Evolutionary conservation across 1,140 invertebrate genomes (phyloP), one percentile per base, ranked within the genome.

Genomic region (Ephestia elutella): DNA sequence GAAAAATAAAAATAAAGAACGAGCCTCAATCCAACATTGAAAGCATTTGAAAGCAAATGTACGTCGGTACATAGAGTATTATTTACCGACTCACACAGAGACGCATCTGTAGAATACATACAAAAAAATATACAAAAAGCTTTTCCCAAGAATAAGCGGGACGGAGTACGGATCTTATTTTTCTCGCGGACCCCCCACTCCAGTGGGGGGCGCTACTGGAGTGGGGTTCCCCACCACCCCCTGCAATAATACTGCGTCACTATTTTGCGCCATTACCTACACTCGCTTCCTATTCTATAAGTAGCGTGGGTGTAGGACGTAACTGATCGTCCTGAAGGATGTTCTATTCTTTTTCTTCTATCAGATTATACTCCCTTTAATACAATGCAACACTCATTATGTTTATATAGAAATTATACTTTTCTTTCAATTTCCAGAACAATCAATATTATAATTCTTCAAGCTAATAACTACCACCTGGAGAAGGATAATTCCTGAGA

Each of bases 231-330:
- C 73, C 73, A 61, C 80, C 79, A 68, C 83, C 79, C 81, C 75
- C 82, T 86, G 86, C 86, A 88, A 88, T 88, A 88, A 88, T 88
- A 88, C 86, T 86, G 86, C 86, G 86, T 88, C 86, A 88, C 86
- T 88, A 88, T 88, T 88, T 88, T 88, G 86, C 86, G 82, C 86
- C 86, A 88, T 87, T 87, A 87, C 85, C 82, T 86, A 86, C 85
- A 87, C 85, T 87, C 75, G 81, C 83, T 86, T 86, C 80, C 82
- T 84, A 85, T 87, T 85, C 82, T 86, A 86, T 86, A 86, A 87
- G 83, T 80, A 86, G 75, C 75, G 65, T 66, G 56, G 68, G 51
- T 71, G 56, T 78, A 73, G 70, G 63, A 82, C 65, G 67, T 75
- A 69, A 66, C 63, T 44, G 30, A n/a, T n/a, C n/a, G n/a, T n/a